Percentiles rank a stretch among this genome's conserved stretches.
Conservation (phyloP, 2,888 invertebrate genomes). For the Lithophane semibrunnea region DNA sequence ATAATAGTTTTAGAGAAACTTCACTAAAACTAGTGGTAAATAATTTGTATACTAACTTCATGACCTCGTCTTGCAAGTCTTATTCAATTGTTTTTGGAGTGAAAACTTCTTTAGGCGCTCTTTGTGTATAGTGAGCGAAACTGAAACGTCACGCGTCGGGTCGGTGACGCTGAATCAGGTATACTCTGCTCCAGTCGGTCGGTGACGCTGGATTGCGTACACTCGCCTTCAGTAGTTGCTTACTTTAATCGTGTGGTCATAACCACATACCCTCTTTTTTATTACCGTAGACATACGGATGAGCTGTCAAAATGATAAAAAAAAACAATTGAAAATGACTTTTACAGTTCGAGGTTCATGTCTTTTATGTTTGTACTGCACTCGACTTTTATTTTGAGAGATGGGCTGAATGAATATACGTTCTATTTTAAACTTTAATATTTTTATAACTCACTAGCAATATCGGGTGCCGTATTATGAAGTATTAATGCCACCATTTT, state of each 20-base stretch:
- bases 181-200: background rate
- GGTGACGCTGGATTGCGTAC: background rate
- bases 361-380: conserved; percentile 20
- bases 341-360: background rate
- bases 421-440: background rate
- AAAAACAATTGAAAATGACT: background rate
- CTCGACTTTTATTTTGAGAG: conserved; percentile 1
- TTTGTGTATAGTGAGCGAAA: background rate
- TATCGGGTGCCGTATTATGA: too few relatives aligned
- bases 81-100: conserved; percentile 1
- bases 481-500: too few relatives aligned
- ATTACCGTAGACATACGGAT: background rate
- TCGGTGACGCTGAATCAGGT: background rate
- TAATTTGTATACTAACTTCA: conserved; percentile 29
- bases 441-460: background rate
- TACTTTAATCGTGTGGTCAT: background rate
- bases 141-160: background rate
- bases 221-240: too few relatives aligned
- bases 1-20: conserved; percentile 15
- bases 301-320: background rate
- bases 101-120: background rate
- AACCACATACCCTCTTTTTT: background rate
- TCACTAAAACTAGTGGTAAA: conserved; percentile 6
- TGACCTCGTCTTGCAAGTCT: background rate
- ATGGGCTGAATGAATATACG: conserved; percentile 5